Conservation (phyloP, 2,888 invertebrate species). For the Drosophila setosimentum region DNA sequence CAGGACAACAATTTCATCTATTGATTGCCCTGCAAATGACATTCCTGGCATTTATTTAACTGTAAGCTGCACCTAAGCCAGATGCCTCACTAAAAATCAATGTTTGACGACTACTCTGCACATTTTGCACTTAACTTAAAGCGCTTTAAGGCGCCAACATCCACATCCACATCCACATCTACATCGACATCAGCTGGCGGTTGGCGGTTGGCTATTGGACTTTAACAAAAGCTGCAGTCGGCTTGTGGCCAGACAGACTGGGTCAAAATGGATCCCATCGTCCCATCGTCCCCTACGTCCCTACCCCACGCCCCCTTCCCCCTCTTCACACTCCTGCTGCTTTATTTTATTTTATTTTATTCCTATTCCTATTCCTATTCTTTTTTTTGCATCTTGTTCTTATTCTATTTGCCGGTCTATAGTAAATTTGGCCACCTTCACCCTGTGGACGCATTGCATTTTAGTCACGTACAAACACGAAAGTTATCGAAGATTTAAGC, state of each 20-base stretch:
- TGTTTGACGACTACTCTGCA: slow-evolving; percentile 42
- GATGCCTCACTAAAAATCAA: slow-evolving; percentile 59
- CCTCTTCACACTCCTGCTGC: neutral
- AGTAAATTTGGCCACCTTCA: slow-evolving; percentile 45
- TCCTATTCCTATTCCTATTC: slow-evolving; percentile 2
- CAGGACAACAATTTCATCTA: slow-evolving; percentile 11
- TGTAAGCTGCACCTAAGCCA: slow-evolving; percentile 25
- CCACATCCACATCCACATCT: slow-evolving; percentile 1
- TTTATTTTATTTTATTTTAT: slow-evolving; percentile 6
- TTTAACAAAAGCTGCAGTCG: slow-evolving; percentile 53
- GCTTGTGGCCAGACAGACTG: slow-evolving; percentile 22
- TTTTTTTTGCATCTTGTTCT: slow-evolving; percentile 37
- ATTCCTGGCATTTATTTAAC: slow-evolving; percentile 16
- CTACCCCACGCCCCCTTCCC: too few species aligned
- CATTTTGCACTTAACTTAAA: slow-evolving; percentile 67
- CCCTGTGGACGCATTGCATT: slow-evolving; percentile 66
- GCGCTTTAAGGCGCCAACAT: slow-evolving; percentile 39
- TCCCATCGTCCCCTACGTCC: too few species aligned
- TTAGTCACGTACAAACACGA: slow-evolving; percentile 73
- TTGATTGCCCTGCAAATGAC: slow-evolving; percentile 28
- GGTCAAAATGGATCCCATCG: slow-evolving; percentile 1
- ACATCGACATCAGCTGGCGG: slow-evolving; percentile 38
- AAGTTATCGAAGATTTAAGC: slow-evolving; percentile 80
- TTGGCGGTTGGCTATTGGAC: slow-evolving; percentile 26
- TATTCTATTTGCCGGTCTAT: slow-evolving; percentile 39